Conservation (phyloP, 2,888 invertebrate genomes). For the Epiblema foenella region DNA sequence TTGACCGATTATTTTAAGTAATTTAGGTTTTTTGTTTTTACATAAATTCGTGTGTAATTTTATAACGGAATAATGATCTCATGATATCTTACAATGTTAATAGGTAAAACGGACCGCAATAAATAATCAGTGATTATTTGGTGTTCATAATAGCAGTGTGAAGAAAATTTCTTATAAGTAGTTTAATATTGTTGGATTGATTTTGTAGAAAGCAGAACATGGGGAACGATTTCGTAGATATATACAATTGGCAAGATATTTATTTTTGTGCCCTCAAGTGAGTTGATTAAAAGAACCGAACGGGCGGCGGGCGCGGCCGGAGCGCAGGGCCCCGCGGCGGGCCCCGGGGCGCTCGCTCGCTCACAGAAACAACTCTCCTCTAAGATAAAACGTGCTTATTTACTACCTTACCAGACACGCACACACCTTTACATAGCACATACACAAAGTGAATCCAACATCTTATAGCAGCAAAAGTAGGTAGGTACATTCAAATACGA, state of each 20-base stretch:
- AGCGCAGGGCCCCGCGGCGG: conserved; percentile 51
- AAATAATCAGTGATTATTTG: not conserved
- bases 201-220: conserved; percentile 37
- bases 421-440: conserved; percentile 32
- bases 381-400: conserved; percentile 66
- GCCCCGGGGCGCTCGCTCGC: conserved; percentile 51
- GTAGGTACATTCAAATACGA: conserved; percentile 2
- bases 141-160: not conserved
- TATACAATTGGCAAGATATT: conserved; percentile 53
- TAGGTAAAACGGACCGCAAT: no score
- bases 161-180: not conserved
- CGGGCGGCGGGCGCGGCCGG: conserved; percentile 29
- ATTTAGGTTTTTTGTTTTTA: no score
- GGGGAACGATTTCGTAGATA: conserved; percentile 45
- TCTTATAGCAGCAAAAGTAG: conserved; percentile 2
- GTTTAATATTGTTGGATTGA: conserved; percentile 20
- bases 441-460: conserved; percentile 12
- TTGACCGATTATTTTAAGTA: no score
- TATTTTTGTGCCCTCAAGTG: conserved; percentile 60
- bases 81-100: no score
- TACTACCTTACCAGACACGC: conserved; percentile 49
- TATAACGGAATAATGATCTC: no score
- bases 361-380: conserved; percentile 58
- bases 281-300: conserved; percentile 65
- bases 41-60: no score